Evolutionary conservation across 2,113 vertebrate genomes (phyloP), one percentile per base, ranked within the genome.

Genomic region (Ictalurus punctatus): DNA sequence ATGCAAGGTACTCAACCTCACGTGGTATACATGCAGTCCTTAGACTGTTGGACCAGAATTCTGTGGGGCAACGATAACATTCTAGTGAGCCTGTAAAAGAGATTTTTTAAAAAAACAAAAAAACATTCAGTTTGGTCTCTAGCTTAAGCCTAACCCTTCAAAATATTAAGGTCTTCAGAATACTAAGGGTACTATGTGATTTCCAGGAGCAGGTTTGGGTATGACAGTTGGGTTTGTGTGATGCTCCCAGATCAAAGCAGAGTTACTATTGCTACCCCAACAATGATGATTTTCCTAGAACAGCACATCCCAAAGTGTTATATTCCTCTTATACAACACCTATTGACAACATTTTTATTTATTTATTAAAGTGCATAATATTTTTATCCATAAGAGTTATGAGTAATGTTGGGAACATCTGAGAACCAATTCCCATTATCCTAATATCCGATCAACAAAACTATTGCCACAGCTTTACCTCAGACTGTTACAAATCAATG

Each of bases 21-120:
- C 90, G 86, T 63, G 90, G 90, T 44, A 94, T 63, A 83, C 93
- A 92, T 44, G 88, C 85, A 3, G 94, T 95, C 78, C 44, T 90
- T 19, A 92, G 30, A 71, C 16, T 59, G 83, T 95, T 93, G 58
- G 93, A 91, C 93, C 93, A 94, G 87, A 90, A 94, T 61, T 92
- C 92, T 40, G 80, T 34, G 25, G 91, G 90, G 87, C 93, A 94
- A 27, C 37, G 92, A 0, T 93, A 85, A 92, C 95, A 96, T 37
- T 92, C 86, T 52, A 89, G 80, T 3, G 95, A 95, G 67, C 90
- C 96, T 96, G 52, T 16, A 67, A 87, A 25, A 90, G 37, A 74
- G 4, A 52, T 40, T 13, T 40, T 13, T 12, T 3, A 65, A n/a
- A 6, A 69, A 7, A 44, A 4, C 4, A 7, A 25, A 34, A 21